A percentile compares a stretch with the other conserved stretches of the same genome.
phyloP scores from a whole-genome alignment of 2,797 vertebrate genomes.

The Salmo trutta region DNA sequence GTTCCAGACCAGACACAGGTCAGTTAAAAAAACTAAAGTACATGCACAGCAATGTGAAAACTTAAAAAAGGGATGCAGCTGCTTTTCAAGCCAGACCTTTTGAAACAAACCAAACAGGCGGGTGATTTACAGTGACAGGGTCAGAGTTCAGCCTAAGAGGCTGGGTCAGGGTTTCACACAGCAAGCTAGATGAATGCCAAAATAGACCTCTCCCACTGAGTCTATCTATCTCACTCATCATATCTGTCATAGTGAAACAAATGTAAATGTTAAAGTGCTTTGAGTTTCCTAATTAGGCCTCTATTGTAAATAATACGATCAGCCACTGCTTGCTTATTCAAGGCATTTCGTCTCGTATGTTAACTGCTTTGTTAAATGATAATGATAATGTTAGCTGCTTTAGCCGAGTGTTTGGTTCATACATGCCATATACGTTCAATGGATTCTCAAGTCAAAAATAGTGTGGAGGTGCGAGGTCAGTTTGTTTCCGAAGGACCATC shows the following conservation, averaged over 20 bases:
- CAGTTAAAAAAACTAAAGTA: not conserved
- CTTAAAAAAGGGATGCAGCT: not conserved
- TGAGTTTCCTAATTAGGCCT: not conserved
- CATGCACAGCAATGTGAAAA: not conserved
- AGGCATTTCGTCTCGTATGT: not conserved
- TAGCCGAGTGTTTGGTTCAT: not conserved
- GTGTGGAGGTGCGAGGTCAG: not conserved
- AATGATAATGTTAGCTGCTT: not conserved
- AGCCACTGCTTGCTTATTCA: not conserved
- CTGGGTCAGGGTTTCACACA: not conserved
- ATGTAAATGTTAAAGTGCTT: not conserved
- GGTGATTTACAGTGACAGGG: not conserved
- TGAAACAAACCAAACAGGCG: not conserved
- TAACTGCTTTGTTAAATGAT: constrained; percentile 1
- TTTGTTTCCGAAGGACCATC: not conserved
- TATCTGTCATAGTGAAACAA: not conserved
- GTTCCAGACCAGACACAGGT: not conserved
- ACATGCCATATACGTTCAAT: not conserved
- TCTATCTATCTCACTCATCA: not conserved
- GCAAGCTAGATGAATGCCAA: not conserved
- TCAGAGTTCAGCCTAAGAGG: not conserved
- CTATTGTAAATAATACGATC: not conserved
- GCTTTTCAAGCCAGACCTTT: not conserved
- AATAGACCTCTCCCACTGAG: not conserved
- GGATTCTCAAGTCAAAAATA: constrained; percentile 5